Percentiles rank a stretch among this genome's conserved stretches.
phyloP scores from a whole-genome alignment of 2,113 vertebrate genomes.

The Zingel zingel region DNA sequence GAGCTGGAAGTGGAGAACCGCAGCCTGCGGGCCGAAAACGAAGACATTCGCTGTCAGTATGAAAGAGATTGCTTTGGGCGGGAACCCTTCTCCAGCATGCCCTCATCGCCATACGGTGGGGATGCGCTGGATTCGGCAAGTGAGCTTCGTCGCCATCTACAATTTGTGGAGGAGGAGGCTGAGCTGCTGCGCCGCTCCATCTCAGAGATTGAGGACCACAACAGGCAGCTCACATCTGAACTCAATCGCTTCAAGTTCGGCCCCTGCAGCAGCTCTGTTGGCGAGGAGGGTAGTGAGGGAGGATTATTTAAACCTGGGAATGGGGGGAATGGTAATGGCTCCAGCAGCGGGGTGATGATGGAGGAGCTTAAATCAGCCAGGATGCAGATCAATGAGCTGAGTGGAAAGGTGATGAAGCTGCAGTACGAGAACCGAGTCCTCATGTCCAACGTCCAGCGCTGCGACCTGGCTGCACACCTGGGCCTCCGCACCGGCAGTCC shows the following conservation, averaged over 20 bases:
- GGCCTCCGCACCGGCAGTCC: constrained; percentile 89
- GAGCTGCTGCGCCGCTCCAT: constrained; percentile 95
- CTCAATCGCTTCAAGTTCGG: constrained; percentile 96
- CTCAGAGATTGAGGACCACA: constrained; percentile 96
- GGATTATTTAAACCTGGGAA: constrained; percentile 66
- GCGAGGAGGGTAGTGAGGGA: constrained; percentile 72
- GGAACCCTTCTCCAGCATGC: constrained; percentile 92
- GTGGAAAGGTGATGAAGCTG: constrained; percentile 94
- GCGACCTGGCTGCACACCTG: constrained; percentile 90
- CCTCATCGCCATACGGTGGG: constrained; percentile 91
- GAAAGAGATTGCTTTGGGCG: constrained; percentile 91
- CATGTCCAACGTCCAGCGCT: constrained; percentile 93
- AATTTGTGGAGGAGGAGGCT: constrained; percentile 97
- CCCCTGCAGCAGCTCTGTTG: constrained; percentile 79
- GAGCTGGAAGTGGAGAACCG: constrained; percentile 98
- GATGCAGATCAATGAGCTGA: constrained; percentile 94
- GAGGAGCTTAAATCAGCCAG: constrained; percentile 93
- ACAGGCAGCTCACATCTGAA: constrained; percentile 92
- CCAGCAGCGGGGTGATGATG: constrained; percentile 78
- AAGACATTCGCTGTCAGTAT: constrained; percentile 93
- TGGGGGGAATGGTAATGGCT: constrained; percentile 54
- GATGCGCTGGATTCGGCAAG: constrained; percentile 91
- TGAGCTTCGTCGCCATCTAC: constrained; percentile 94
- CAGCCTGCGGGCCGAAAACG: constrained; percentile 95
- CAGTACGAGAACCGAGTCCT: constrained; percentile 97